Base-by-base conservation (phyloP, 2,797 vertebrate genomes). In the Platyrinchus mystaceus region DNA sequence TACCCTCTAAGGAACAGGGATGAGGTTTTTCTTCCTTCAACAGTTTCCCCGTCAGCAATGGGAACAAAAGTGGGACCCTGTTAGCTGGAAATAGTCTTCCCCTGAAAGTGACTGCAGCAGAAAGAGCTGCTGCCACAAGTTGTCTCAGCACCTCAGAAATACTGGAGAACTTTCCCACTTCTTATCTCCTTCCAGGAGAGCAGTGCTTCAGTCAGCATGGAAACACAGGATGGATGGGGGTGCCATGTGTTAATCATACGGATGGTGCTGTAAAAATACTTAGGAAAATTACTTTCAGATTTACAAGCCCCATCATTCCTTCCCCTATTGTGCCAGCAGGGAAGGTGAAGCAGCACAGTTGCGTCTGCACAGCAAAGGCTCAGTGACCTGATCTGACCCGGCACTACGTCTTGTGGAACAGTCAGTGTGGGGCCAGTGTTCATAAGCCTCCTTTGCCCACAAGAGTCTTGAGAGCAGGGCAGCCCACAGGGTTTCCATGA, bases 341-440 rank as follows among this genome's bases (percentile, higher is more conserved):
- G 28, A 93, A 36, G 3, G 14, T 27, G 27, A 84, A 50, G 14
- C 8, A 26, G 9, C 37, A 26, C 0, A 7, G 16, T 3, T 44
- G 18, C 20, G 13, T 24, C 49, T 74, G 28, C 17, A 36, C 2
- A 18, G 12, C 28, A 47, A 64, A 82, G 32, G 24, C 27, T 39
- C 16, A 3, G 16, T 7, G 34, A 10, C 7, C 23, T 47, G 5
- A 52, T 30, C 58, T n/a, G 13, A 21, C 32, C 28, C 30, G 22
- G 7, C 5, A 62, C 41, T 46, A 1, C 2, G 14, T 53, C n/a
- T 46, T 2, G 0, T 49, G 55, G 46, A 60, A 32, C n/a, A 69
- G 19, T 16, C 14, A 19, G 4, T 0, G 0, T 34, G 20, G 9
- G 22, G 32, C 8, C 26, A 27, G 23, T 6, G 28, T 21, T 30